Evolutionary conservation across 2,888 invertebrate genomes (phyloP).

Genomic region (Tenthredo livida): DNA sequence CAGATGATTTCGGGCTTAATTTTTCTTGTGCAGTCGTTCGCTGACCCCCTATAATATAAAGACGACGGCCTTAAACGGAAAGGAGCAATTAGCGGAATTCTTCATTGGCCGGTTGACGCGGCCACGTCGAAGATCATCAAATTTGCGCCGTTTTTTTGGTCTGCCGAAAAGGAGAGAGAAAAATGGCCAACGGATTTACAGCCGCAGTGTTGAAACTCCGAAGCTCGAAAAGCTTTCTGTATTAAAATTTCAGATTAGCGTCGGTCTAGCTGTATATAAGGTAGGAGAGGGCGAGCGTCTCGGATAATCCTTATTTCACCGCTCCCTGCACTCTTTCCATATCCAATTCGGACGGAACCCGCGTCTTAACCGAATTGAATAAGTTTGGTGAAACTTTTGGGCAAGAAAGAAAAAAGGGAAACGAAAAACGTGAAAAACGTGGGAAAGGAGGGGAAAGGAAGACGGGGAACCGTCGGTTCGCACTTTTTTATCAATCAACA

Average conservation of each 20-base stretch:
- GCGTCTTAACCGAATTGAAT: conserved; percentile 17
- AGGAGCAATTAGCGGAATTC: too few relatives aligned
- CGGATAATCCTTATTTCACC: conserved; percentile 43
- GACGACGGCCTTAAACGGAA: too few relatives aligned
- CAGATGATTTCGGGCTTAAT: background rate
- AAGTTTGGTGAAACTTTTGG: background rate
- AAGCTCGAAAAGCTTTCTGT: conserved; percentile 26
- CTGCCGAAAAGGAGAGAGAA: too few relatives aligned
- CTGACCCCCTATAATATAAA: background rate
- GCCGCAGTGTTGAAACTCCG: background rate
- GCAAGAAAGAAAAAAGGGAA: background rate
- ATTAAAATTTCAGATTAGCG: conserved; percentile 48
- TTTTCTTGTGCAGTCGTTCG: background rate
- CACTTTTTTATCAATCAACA: background rate
- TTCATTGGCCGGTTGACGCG: too few relatives aligned
- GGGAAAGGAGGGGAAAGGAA: background rate
- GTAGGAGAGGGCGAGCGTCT: background rate
- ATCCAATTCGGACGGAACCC: conserved; percentile 29
- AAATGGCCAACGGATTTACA: conserved; percentile 29
- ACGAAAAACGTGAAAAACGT: background rate
- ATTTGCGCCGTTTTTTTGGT: background rate
- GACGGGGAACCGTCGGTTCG: background rate
- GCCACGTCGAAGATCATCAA: too few relatives aligned
- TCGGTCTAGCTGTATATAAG: background rate
- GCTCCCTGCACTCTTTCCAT: background rate